Evolutionary conservation across 2,113 vertebrate species (phyloP).

Genomic region (Gadus chalcogrammus): DNA sequence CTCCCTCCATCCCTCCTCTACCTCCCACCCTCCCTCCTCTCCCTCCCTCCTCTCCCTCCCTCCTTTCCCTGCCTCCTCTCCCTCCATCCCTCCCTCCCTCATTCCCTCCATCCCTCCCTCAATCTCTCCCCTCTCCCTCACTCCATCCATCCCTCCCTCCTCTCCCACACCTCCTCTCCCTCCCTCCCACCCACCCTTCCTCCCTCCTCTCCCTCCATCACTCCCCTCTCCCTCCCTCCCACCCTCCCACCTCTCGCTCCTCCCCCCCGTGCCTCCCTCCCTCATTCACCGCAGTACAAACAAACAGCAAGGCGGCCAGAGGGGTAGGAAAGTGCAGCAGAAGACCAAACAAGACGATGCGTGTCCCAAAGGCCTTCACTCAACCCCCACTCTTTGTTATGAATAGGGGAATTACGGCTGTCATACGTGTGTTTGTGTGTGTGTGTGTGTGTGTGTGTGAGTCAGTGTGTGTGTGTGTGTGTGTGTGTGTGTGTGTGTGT

Average conservation of each 20-base stretch:
- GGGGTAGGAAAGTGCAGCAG: background rate
- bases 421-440: background rate
- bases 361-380: conserved; percentile 9
- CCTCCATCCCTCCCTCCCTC: no score
- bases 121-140: no score
- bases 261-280: no score
- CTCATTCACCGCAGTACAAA: background rate
- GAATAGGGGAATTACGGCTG: background rate
- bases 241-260: no score
- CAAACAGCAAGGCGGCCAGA: conserved; percentile 4
- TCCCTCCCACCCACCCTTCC: background rate
- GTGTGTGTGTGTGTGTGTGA: background rate
- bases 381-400: conserved; percentile 5
- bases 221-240: background rate
- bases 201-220: background rate
- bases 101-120: no score
- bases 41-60: no score
- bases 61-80: no score
- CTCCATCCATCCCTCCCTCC: no score
- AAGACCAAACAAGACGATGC: conserved; percentile 31
- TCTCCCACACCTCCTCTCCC: no score
- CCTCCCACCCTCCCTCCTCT: no score
- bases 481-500: no score
- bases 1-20: no score
- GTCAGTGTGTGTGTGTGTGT: background rate